phyloP scores from a whole-genome alignment of 2,113 vertebrate genomes.

The Philantomba maxwellii region DNA sequence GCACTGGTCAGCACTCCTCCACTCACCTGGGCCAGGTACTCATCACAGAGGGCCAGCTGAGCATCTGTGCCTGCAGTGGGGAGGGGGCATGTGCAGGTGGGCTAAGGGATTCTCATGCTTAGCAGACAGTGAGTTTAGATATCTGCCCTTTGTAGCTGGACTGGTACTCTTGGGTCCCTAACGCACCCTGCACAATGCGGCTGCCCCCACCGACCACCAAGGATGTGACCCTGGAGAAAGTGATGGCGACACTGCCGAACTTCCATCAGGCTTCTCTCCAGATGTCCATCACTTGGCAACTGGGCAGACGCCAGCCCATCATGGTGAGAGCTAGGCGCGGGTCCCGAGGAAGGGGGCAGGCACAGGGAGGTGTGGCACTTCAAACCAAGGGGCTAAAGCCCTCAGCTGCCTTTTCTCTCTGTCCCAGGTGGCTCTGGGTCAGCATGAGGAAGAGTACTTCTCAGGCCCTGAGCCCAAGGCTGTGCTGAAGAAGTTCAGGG shows the following conservation, averaged over 20 bases:
- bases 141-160: conserved; percentile 32
- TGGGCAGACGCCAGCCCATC: conserved; percentile 28
- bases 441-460: conserved; percentile 68
- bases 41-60: background rate
- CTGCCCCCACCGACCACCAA: conserved; percentile 68
- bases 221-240: conserved; percentile 77
- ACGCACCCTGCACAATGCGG: conserved; percentile 27
- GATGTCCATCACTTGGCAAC: conserved; percentile 56
- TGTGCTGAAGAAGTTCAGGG: conserved; percentile 50
- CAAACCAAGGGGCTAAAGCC: no score
- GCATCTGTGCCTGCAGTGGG: background rate
- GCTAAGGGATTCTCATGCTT: background rate
- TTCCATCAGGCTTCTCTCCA: conserved; percentile 43
- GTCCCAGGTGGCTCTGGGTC: conserved; percentile 58
- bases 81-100: background rate
- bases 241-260: conserved; percentile 76
- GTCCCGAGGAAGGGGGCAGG: background rate
- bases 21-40: conserved; percentile 49
- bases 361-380: no score
- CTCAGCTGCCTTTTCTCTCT: background rate
- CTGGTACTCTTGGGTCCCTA: conserved; percentile 48
- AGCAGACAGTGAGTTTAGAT: background rate
- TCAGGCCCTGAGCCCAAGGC: conserved; percentile 13
- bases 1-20: conserved; percentile 30
- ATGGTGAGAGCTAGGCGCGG: conserved; percentile 14